These are phyloP conservation scores for Drosophila emarginata DNA, from an alignment of 2,888 invertebrate genomes.

Conservation along the genomic window DNA sequence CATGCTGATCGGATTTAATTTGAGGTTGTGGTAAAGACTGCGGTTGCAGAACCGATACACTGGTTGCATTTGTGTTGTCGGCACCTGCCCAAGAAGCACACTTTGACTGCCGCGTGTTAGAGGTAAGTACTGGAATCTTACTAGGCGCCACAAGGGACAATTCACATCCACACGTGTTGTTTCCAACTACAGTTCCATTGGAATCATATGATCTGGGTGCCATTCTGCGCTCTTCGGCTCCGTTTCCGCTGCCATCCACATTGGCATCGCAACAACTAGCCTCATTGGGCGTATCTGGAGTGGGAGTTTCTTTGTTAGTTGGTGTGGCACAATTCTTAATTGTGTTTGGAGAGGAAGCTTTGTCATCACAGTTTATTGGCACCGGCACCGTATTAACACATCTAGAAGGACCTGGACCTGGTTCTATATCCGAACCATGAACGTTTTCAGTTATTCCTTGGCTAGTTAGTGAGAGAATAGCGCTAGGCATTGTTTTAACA, in stretches of 20 bases:
- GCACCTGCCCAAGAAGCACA: constrained; percentile 88
- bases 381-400: constrained; percentile 30
- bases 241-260: constrained; percentile 34
- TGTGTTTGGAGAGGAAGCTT: constrained; percentile 27
- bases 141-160: constrained; percentile 80
- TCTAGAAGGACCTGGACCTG: neutral
- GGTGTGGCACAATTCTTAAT: constrained; percentile 21
- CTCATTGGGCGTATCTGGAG: constrained; percentile 20
- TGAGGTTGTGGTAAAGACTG: constrained; percentile 14
- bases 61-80: constrained; percentile 67
- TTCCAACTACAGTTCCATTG: constrained; percentile 3
- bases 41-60: constrained; percentile 16
- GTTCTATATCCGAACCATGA: constrained; percentile 12
- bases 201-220: constrained; percentile 12
- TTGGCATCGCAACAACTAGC: constrained; percentile 22
- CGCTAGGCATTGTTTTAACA: constrained; percentile 56
- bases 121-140: constrained; percentile 86
- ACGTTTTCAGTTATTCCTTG: constrained; percentile 24
- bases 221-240: neutral
- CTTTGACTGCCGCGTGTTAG: constrained; percentile 86
- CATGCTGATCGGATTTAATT: constrained; percentile 17
- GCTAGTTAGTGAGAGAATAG: constrained; percentile 7
- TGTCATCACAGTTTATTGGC: constrained; percentile 49
- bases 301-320: constrained; percentile 18
- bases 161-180: constrained; percentile 31